These are phyloP conservation scores for Limnephilus auricula DNA, from an alignment of 2,888 invertebrate genomes.

Conservation along the genomic window DNA sequence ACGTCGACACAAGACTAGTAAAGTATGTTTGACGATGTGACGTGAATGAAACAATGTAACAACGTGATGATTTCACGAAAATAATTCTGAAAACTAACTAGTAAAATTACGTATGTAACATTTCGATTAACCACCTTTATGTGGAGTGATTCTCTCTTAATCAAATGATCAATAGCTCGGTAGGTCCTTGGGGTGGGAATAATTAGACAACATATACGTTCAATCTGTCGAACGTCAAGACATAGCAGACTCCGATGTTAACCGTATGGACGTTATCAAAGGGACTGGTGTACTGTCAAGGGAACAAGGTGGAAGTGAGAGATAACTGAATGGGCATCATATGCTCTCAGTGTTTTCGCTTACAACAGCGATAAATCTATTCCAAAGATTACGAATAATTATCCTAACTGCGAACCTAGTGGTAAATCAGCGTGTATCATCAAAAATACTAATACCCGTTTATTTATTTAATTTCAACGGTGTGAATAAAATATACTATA, in stretches of 20 bases:
- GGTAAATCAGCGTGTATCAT: too few relatives aligned
- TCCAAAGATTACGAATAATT: neutral
- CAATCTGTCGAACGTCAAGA: neutral
- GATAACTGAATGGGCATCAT: neutral
- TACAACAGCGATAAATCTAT: neutral
- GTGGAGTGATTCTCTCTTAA: neutral
- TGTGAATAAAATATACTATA: too few relatives aligned
- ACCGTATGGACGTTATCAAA: neutral
- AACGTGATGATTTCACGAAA: too few relatives aligned
- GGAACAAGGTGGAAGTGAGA: neutral
- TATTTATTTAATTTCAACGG: too few relatives aligned
- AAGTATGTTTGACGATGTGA: too few relatives aligned
- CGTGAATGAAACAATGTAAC: too few relatives aligned
- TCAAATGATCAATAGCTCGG: neutral
- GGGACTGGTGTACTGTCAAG: neutral
- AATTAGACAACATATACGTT: neutral
- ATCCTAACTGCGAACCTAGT: neutral
- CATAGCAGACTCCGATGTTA: neutral
- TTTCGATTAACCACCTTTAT: neutral
- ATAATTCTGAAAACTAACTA: too few relatives aligned
- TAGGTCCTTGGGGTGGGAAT: neutral
- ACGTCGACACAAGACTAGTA: too few relatives aligned
- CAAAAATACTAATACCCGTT: too few relatives aligned
- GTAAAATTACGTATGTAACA: neutral
- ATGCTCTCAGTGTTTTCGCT: neutral